phyloP scores from a whole-genome alignment of 2,113 vertebrate species.

The Ailurus styani region DNA sequence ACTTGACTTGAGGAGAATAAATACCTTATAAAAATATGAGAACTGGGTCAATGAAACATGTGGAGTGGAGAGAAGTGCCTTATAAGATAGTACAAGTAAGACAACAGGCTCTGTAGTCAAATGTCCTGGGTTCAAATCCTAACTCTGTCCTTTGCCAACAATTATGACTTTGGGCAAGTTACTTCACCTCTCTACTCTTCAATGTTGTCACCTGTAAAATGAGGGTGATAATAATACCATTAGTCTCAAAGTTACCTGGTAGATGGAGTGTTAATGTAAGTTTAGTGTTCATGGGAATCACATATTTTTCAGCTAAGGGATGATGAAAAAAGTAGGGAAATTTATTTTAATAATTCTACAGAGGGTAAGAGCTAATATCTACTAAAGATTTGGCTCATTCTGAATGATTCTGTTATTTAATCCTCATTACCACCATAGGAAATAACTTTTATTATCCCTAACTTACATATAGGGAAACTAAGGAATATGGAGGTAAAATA shows the following conservation, averaged over 20 bases:
- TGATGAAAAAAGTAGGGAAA: neutral
- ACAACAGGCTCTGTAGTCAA: neutral
- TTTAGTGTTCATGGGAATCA: neutral
- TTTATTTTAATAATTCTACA: neutral
- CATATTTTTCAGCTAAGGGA: neutral
- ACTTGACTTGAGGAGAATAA: neutral
- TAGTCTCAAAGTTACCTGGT: neutral
- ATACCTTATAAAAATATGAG: neutral
- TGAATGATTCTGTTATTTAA: neutral
- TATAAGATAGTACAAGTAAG: neutral
- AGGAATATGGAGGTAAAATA: neutral
- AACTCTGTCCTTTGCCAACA: neutral
- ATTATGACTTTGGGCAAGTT: neutral
- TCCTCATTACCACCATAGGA: neutral
- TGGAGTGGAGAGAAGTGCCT: neutral
- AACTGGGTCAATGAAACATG: neutral
- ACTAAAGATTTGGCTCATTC: neutral
- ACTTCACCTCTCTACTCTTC: neutral
- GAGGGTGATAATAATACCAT: neutral
- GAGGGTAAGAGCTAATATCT: neutral
- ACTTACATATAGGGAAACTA: neutral
- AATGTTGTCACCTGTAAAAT: neutral
- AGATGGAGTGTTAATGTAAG: neutral
- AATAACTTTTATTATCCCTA: neutral
- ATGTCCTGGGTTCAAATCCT: neutral